Conservation (phyloP, 2,888 invertebrate genomes). For the Diarsia rubi region DNA sequence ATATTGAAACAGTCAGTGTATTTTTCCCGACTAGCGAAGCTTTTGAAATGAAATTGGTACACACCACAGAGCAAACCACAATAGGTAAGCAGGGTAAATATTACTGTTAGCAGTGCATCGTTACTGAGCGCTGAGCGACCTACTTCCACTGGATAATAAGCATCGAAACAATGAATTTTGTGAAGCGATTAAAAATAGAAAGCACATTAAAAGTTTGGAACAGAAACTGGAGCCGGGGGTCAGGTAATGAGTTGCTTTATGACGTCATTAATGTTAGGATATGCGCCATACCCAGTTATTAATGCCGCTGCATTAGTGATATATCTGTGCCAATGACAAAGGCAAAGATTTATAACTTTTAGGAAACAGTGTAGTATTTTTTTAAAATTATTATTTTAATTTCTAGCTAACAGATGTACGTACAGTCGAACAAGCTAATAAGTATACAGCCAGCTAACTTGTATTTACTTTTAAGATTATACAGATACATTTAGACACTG, state of each 20-base stretch:
- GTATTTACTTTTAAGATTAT: no score
- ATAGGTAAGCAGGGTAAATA: conserved; percentile 53
- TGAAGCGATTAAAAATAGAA: conserved; percentile 57
- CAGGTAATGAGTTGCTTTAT: conserved; percentile 46
- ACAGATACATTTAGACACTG: no score
- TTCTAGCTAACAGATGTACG: no score
- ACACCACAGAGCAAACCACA: conserved; percentile 38
- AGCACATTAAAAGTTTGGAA: conserved; percentile 54
- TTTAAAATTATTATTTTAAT: no score
- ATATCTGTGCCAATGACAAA: not conserved
- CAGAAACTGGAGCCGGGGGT: conserved; percentile 37
- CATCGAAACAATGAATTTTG: conserved; percentile 61
- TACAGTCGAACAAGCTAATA: no score
- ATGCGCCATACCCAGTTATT: not conserved
- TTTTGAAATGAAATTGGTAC: conserved; percentile 55
- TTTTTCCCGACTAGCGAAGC: conserved; percentile 32
- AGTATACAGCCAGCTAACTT: no score
- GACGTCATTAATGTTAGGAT: conserved; percentile 43
- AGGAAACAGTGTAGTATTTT: not conserved
- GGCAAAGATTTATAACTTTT: not conserved
- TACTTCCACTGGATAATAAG: conserved; percentile 58
- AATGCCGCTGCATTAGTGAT: not conserved
- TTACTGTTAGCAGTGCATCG: conserved; percentile 54
- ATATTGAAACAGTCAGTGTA: conserved; percentile 38
- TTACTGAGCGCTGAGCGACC: conserved; percentile 54